These are phyloP conservation scores for Crossoptilon crossoptilon DNA, from an alignment of 2,797 vertebrate genomes.

Conservation along the genomic window DNA sequence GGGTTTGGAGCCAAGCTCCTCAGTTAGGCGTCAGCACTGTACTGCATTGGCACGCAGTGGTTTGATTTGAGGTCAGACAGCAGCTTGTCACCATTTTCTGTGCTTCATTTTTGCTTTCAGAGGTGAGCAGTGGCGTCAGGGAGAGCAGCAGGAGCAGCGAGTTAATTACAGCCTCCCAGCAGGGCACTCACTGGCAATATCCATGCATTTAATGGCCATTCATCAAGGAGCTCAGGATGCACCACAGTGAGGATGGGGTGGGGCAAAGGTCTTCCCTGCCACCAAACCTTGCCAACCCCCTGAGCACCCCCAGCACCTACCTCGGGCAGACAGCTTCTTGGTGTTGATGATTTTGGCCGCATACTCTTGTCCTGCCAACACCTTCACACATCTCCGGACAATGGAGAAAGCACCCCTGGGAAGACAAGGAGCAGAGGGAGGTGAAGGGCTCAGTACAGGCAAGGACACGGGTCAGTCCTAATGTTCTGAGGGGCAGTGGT, in stretches of 20 bases:
- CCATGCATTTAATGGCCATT: not conserved
- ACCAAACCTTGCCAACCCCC: not conserved
- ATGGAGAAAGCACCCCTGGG: constrained; percentile 97
- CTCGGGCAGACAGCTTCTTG: constrained; percentile 96
- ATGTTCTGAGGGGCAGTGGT: accelerated
- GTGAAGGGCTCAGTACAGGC: accelerated
- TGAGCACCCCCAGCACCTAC: constrained; percentile 74
- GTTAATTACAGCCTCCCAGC: constrained; percentile 35
- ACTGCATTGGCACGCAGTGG: not conserved
- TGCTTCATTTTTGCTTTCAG: constrained; percentile 11
- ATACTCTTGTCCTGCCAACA: constrained; percentile 94
- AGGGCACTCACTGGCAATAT: not conserved
- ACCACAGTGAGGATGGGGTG: accelerated
- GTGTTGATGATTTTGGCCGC: constrained; percentile 99
- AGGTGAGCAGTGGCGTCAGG: constrained; percentile 50
- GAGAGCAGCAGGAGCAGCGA: constrained; percentile 13
- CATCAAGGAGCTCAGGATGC: not conserved
- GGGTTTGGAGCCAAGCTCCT: not conserved
- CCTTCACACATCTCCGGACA: constrained; percentile 95
- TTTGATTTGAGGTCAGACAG: constrained; percentile 62
- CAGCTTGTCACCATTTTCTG: constrained; percentile 21
- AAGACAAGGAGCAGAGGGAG: not conserved
- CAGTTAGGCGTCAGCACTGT: not conserved
- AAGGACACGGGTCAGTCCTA: not conserved
- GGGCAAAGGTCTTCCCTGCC: accelerated